Conservation (phyloP, 2,888 invertebrate genomes). For the Sminthurides aquaticus region DNA sequence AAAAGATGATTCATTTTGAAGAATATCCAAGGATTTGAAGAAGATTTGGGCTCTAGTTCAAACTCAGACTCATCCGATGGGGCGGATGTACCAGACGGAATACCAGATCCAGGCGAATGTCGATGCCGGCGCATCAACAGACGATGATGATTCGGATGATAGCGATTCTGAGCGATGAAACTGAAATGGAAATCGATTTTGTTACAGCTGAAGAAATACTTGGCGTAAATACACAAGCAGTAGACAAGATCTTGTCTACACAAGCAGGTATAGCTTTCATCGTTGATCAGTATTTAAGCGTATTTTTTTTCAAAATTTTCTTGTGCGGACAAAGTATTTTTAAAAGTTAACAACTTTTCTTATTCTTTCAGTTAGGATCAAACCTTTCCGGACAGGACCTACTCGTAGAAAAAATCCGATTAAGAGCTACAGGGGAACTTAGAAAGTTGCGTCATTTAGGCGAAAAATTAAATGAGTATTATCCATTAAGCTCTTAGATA, state of each 20-base stretch:
- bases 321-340: not conserved
- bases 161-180: constrained; percentile 11
- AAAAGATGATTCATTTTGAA: no score
- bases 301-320: not conserved
- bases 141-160: constrained; percentile 8
- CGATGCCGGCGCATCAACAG: not conserved
- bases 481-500: constrained; percentile 65
- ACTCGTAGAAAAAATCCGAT: constrained; percentile 61
- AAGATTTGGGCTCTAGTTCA: constrained; percentile 14
- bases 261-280: not conserved
- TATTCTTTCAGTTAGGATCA: constrained; percentile 48
- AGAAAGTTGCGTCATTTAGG: constrained; percentile 65
- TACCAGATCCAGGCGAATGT: not conserved
- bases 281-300: not conserved
- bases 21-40: no score
- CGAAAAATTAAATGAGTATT: constrained; percentile 62
- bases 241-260: no score
- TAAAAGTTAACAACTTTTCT: not conserved
- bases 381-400: constrained; percentile 67
- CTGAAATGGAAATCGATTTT: constrained; percentile 33
- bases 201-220: constrained; percentile 25
- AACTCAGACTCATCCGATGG: constrained; percentile 2
- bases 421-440: constrained; percentile 63
- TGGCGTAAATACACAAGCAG: constrained; percentile 28
- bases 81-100: not conserved